Conservation (phyloP, 2,888 invertebrate genomes). For the Aporophyla nigra region DNA sequence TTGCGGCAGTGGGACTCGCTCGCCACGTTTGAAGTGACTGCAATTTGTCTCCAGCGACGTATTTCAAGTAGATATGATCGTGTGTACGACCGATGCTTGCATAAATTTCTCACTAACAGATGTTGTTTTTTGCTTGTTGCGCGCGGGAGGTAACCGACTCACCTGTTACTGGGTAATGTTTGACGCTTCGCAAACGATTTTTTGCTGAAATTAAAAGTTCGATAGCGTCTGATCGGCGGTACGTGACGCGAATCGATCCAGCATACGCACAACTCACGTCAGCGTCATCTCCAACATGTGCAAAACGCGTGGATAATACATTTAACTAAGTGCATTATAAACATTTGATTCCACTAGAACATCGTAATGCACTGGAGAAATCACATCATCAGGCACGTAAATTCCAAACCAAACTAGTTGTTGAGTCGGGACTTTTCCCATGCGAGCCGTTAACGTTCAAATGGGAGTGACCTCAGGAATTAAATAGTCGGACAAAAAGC, state of each 20-base stretch:
- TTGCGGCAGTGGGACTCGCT: conserved; percentile 79
- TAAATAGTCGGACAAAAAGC: conserved; percentile 60
- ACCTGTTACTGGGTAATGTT: conserved; percentile 85
- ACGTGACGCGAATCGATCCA: conserved; percentile 78
- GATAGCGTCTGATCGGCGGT: conserved; percentile 78
- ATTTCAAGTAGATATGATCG: conserved; percentile 89
- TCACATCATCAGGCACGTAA: conserved; percentile 47
- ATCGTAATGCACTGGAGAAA: conserved; percentile 49
- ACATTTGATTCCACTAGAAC: conserved; percentile 46
- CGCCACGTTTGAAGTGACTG: conserved; percentile 87
- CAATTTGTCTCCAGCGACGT: conserved; percentile 89
- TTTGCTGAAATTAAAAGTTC: conserved; percentile 88
- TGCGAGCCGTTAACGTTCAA: conserved; percentile 54
- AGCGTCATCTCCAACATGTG: conserved; percentile 50
- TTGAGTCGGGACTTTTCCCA: conserved; percentile 53
- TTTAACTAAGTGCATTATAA: conserved; percentile 28
- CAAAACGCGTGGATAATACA: conserved; percentile 39
- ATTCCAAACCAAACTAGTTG: conserved; percentile 59
- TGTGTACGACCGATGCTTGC: conserved; percentile 84
- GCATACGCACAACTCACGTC: conserved; percentile 53
- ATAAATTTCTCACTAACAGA: conserved; percentile 85
- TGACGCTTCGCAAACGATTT: conserved; percentile 79
- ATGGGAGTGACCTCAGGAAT: conserved; percentile 57
- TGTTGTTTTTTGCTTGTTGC: conserved; percentile 83
- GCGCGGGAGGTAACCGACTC: conserved; percentile 84